Conservation (phyloP, 2,797 vertebrate species). For the Dallia pectoralis region DNA sequence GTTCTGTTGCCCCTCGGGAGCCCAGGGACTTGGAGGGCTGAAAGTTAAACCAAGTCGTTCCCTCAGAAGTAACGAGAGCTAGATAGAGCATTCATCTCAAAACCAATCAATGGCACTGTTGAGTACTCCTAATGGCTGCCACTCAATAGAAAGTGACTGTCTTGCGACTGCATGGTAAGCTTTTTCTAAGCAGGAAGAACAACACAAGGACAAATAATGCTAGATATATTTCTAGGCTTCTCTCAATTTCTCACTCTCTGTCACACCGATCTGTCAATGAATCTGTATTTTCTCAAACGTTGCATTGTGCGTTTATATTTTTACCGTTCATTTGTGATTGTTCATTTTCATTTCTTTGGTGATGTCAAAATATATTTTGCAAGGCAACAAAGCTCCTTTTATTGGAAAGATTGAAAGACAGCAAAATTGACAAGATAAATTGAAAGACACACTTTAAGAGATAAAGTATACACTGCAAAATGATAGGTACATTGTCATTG, state of each 20-base stretch:
- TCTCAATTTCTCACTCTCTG: background rate
- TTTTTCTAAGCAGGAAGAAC: background rate
- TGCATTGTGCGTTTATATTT: no score
- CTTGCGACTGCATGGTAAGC: background rate
- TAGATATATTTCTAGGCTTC: background rate
- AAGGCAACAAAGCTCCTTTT: no score
- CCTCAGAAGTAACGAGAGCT: conserved; percentile 9
- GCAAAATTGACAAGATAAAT: background rate
- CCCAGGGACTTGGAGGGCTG: background rate
- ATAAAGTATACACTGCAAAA: background rate
- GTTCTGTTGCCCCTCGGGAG: background rate
- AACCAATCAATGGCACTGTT: conserved; percentile 10
- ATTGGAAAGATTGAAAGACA: background rate
- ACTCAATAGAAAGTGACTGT: background rate
- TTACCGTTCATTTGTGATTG: no score
- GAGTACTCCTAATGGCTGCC: conserved; percentile 13
- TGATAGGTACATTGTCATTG: background rate
- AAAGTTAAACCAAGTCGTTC: conserved; percentile 4
- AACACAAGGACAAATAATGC: background rate
- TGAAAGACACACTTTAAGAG: background rate
- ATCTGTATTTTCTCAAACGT: no score
- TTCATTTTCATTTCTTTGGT: no score
- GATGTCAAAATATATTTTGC: no score
- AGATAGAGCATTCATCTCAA: background rate
- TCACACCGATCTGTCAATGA: background rate